These are phyloP conservation scores for Platyura marginata DNA, from an alignment of 1,140 invertebrate species.

Conservation along the genomic window DNA sequence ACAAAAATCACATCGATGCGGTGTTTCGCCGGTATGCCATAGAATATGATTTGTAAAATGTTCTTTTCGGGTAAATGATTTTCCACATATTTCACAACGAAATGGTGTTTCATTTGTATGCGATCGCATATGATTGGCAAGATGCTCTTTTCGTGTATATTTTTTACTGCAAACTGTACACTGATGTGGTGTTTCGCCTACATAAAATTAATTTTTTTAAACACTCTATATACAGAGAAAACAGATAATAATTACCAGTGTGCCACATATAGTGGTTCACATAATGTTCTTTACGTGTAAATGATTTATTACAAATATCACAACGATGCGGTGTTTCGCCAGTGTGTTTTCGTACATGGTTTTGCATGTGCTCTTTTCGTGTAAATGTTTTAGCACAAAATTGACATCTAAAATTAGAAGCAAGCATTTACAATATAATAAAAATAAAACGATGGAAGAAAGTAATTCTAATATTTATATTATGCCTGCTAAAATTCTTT, in stretches of 20 bases:
- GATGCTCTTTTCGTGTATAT: constrained; percentile 70
- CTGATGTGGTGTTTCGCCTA: constrained; percentile 21
- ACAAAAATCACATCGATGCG: constrained; percentile 68
- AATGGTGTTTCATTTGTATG: constrained; percentile 63
- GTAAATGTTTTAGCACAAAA: constrained; percentile 77
- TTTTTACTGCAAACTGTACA: constrained; percentile 43
- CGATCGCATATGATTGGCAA: constrained; percentile 50
- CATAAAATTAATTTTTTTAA: background rate
- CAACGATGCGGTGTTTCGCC: constrained; percentile 75
- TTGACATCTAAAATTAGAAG: constrained; percentile 43
- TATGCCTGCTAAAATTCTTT: too few relatives aligned
- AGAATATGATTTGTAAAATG: constrained; percentile 73
- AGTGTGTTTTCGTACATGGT: constrained; percentile 71
- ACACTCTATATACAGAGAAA: constrained; percentile 24
- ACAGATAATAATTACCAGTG: constrained; percentile 37
- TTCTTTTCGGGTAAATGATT: constrained; percentile 71
- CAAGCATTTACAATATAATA: too few relatives aligned
- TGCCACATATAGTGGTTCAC: constrained; percentile 69
- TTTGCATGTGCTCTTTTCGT: constrained; percentile 68
- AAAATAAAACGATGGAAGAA: too few relatives aligned
- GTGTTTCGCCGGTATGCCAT: constrained; percentile 74
- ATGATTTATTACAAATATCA: constrained; percentile 67
- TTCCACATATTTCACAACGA: constrained; percentile 67
- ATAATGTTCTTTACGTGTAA: constrained; percentile 64
- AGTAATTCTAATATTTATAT: too few relatives aligned